These are phyloP conservation scores for Caligus rogercresseyi DNA, from an alignment of 1,140 invertebrate genomes.

Conservation along the genomic window DNA sequence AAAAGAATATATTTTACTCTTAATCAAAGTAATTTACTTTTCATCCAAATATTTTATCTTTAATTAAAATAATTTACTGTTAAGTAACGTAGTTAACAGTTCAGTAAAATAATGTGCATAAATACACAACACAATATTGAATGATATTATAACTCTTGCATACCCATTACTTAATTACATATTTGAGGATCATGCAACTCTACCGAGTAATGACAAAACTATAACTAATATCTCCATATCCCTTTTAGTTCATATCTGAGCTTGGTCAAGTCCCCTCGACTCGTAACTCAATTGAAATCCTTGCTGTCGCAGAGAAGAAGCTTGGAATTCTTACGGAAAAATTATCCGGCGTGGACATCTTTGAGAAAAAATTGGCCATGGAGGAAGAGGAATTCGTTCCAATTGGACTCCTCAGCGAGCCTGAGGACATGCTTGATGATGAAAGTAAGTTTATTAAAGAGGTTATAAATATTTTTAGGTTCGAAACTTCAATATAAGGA, in stretches of 20 bases:
- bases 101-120: too few relatives aligned
- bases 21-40: too few relatives aligned
- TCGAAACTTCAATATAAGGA: neutral
- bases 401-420: neutral
- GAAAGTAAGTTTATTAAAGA: conserved; percentile 1
- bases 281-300: conserved; percentile 9
- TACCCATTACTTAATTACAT: too few relatives aligned
- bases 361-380: conserved; percentile 16
- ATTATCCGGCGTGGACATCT: conserved; percentile 1
- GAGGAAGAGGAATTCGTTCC: conserved; percentile 18
- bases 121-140: too few relatives aligned
- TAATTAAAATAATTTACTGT: too few relatives aligned
- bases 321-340: conserved; percentile 5
- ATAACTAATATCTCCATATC: neutral
- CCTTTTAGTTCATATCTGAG: neutral
- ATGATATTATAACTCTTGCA: too few relatives aligned
- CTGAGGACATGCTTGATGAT: neutral
- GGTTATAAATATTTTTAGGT: neutral
- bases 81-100: too few relatives aligned
- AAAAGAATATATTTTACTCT: too few relatives aligned
- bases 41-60: too few relatives aligned
- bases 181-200: too few relatives aligned
- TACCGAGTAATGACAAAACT: too few relatives aligned
- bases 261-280: neutral
- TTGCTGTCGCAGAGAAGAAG: neutral